Percentiles rank a stretch among this genome's conserved stretches.
Evolutionary conservation across 2,113 vertebrate genomes (phyloP).

Genomic region (Callopanchax toddi): DNA sequence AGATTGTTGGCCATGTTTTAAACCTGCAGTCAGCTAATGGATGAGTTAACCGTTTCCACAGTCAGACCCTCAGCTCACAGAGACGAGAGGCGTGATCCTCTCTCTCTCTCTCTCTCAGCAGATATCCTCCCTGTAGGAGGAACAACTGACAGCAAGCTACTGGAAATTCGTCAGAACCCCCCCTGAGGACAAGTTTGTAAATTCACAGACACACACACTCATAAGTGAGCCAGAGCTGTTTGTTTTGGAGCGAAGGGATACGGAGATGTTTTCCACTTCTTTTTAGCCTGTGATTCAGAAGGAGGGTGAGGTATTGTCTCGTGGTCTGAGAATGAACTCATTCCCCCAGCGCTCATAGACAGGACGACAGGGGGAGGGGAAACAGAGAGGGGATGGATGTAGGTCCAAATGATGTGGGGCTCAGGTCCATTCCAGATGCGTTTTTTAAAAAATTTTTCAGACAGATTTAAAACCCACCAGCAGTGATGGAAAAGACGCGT

Average conservation of each 20-base stretch:
- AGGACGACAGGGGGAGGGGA: conserved; percentile 19
- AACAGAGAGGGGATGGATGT: conserved; percentile 36
- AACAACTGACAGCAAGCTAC: conserved; percentile 14
- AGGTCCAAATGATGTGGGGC: conserved; percentile 63
- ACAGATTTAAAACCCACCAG: conserved; percentile 57
- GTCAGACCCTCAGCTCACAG: too few relatives aligned
- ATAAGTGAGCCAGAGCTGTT: conserved; percentile 46
- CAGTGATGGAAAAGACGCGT: conserved; percentile 63
- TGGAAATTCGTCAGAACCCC: conserved; percentile 27
- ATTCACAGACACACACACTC: conserved; percentile 22
- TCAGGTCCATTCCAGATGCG: conserved; percentile 55
- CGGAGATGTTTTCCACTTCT: conserved; percentile 62
- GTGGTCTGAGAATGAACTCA: conserved; percentile 69
- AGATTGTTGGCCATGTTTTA: not conserved
- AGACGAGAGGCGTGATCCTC: not conserved
- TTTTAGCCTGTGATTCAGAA: conserved; percentile 62
- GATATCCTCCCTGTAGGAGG: conserved; percentile 13
- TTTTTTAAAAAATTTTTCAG: too few relatives aligned
- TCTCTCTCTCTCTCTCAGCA: not conserved
- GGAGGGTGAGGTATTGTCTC: conserved; percentile 75
- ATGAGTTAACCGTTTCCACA: conserved; percentile 1
- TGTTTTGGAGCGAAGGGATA: conserved; percentile 47
- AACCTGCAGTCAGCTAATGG: not conserved
- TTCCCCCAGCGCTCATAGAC: conserved; percentile 41
- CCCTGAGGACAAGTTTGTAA: conserved; percentile 11